These are phyloP conservation scores for Clytia hemisphaerica DNA, from an alignment of 30 jellyfish, hydroid and myxozoan genomes.

Conservation along the genomic window DNA sequence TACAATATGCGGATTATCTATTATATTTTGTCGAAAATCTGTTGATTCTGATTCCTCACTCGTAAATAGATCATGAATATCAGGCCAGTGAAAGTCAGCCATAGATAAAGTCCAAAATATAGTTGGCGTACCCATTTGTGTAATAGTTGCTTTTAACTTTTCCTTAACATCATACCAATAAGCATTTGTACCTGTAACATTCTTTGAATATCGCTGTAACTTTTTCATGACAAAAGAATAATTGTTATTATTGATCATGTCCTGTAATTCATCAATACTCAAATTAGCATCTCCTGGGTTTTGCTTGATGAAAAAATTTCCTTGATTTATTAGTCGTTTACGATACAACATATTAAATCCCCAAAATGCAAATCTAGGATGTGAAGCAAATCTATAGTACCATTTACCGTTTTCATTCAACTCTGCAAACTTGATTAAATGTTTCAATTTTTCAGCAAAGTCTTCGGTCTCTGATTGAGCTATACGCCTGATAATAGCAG, in stretches of 20 bases:
- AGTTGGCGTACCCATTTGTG: conserved; percentile 10
- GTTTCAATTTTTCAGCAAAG: no score
- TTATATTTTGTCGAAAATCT: conserved; percentile 9
- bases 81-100: no score
- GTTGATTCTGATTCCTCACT: not conserved
- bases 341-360: not conserved
- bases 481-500: not conserved
- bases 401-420: not conserved
- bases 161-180: no score
- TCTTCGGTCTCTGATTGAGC: not conserved
- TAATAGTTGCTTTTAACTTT: no score
- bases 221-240: not conserved
- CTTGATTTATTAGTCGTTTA: not conserved
- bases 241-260: not conserved
- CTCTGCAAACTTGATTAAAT: not conserved
- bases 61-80: not conserved
- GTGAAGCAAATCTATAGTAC: not conserved
- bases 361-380: conserved; percentile 5
- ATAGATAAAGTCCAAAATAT: conserved; percentile 25
- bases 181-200: no score
- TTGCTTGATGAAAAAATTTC: no score
- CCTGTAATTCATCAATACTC: no score
- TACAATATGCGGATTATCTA: conserved; percentile 33
- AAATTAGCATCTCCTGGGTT: not conserved
- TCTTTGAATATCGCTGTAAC: no score